Base-by-base conservation (phyloP, 2,113 vertebrate species). In the Porphyrio hochstetteri region DNA sequence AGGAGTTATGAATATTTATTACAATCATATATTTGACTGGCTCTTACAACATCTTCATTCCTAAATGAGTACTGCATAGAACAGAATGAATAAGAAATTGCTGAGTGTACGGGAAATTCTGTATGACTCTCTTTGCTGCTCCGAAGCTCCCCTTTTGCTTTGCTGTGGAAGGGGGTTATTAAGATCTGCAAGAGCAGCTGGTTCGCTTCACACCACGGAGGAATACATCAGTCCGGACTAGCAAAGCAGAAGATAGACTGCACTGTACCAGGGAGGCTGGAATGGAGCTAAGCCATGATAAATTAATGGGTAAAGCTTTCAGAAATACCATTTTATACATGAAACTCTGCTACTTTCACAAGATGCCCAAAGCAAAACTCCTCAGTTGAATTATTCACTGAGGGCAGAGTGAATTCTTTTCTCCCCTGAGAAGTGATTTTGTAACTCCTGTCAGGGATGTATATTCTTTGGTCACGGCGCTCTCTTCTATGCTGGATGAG, bases 371-470 rank as follows among this genome's bases (percentile, higher is more conserved):
- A 97, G 95, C 89, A 95, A 92, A 96, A 84, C 74, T 91, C 74
- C 86, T 94, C 40, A 92, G 86, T 31, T 97, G 77, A 97, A 96
- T 97, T 95, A 97, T 95, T 95, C 91, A 97, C 86, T 44, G 74
- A 89, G 81, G 94, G 74, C 83, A 93, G 81, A 96, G 65, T 0
- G 10, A 92, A 72, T 80, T 76, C 80, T 86, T 50, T 81, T 82
- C 27, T 76, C 81, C 86, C 52, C 10, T 60, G 77, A 84, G 94
- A 95, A 81, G 7, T 42, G 52, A 59, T 92, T 86, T 92, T 82
- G 75, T 61, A 53, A 57, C 42, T 80, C 63, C 19, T 2, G 0
- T 44, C 0, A 5, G 60, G 53, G 28, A 64, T 75, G 46, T 44
- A 42, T 17, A 38, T 71, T 83, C 60, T 89, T 88, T 1, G 2